Evolutionary conservation across 2,888 invertebrate species (phyloP).

Genomic region (Eugnorisma glareosa): DNA sequence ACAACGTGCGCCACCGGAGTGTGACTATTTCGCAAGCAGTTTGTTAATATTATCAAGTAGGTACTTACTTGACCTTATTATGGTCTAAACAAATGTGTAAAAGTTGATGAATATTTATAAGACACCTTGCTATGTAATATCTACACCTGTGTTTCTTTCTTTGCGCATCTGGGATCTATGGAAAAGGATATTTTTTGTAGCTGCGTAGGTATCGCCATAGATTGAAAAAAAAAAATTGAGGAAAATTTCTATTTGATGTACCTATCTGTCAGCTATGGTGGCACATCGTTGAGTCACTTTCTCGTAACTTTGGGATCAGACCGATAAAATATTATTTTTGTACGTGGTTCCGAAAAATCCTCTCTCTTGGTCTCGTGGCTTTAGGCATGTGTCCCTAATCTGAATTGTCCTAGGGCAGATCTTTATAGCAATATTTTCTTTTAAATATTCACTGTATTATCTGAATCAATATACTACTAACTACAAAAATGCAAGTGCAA

Average conservation of each 20-base stretch:
- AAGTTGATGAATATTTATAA: slow-evolving; percentile 56
- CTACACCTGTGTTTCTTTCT: slow-evolving; percentile 33
- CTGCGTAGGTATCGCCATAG: neutral
- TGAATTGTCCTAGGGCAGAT: neutral
- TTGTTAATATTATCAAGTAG: slow-evolving; percentile 68
- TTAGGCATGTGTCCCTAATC: neutral
- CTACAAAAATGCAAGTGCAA: slow-evolving; percentile 5
- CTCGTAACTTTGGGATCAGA: slow-evolving; percentile 14
- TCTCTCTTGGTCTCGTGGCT: neutral
- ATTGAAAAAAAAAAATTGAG: slow-evolving; percentile 21
- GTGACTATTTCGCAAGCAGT: slow-evolving; percentile 77
- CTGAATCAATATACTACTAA: neutral
- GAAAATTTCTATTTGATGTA: slow-evolving; percentile 14
- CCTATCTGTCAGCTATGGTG: slow-evolving; percentile 19
- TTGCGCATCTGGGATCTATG: slow-evolving; percentile 16
- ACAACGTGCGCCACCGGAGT: slow-evolving; percentile 74
- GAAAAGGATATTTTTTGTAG: neutral
- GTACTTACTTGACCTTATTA: slow-evolving; percentile 66
- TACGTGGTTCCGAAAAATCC: slow-evolving; percentile 11
- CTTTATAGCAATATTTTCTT: neutral
- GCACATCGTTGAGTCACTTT: slow-evolving; percentile 8
- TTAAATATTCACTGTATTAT: neutral
- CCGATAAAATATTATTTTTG: slow-evolving; percentile 9
- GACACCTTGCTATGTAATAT: slow-evolving; percentile 39
- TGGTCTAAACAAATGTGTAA: slow-evolving; percentile 63